Conservation (phyloP, 2,113 vertebrate genomes). For the Vanacampus margaritifer region DNA sequence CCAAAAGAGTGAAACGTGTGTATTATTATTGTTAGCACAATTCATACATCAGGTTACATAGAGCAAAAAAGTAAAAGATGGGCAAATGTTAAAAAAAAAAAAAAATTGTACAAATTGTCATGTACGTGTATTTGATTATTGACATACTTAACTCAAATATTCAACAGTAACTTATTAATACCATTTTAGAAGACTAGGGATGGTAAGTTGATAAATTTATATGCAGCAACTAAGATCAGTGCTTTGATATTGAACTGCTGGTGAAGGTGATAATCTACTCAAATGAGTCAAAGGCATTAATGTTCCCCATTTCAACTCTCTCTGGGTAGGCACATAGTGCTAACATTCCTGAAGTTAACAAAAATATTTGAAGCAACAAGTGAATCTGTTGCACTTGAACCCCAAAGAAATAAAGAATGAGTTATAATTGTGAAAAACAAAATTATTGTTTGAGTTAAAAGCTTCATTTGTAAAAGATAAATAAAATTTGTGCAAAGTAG, state of each 20-base stretch:
- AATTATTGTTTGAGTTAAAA: slow-evolving; percentile 11
- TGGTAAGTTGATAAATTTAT: not conserved
- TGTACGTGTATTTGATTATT: not conserved
- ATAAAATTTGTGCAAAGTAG: slow-evolving; percentile 59
- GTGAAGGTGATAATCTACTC: slow-evolving; percentile 24
- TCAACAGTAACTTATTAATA: not conserved
- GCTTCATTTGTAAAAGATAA: slow-evolving; percentile 38
- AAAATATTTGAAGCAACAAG: slow-evolving; percentile 16
- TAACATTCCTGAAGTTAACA: slow-evolving; percentile 30
- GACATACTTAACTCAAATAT: not conserved
- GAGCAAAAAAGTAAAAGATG: not conserved
- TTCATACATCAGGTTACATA: slow-evolving; percentile 3
- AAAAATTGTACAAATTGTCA: not conserved
- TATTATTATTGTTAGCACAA: not conserved
- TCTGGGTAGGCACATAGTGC: slow-evolving; percentile 30
- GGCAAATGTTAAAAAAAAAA: no score
- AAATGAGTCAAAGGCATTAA: slow-evolving; percentile 36
- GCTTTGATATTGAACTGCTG: slow-evolving; percentile 34
- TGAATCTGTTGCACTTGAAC: slow-evolving; percentile 28
- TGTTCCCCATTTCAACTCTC: slow-evolving; percentile 10
- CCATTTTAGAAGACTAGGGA: not conserved
- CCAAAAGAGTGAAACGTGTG: no score
- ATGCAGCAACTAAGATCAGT: not conserved
- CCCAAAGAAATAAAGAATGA: slow-evolving; percentile 18
- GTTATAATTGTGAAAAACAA: slow-evolving; percentile 19